Conservation (phyloP, 2,113 vertebrate species). For the Otis tarda region DNA sequence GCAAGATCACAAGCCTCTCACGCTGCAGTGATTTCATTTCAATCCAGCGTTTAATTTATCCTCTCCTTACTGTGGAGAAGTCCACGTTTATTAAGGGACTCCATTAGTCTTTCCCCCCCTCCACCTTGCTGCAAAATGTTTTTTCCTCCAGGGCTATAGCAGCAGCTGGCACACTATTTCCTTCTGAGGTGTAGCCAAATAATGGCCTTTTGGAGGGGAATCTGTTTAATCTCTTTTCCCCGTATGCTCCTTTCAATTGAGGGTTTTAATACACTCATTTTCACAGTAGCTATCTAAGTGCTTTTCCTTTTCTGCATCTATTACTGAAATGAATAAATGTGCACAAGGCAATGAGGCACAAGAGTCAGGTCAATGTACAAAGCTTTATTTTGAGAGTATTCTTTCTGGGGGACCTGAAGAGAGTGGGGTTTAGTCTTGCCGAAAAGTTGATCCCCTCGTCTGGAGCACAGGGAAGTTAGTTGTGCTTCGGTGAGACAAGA, state of each 20-base stretch:
- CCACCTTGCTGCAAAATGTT: not conserved
- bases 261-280: slow-evolving; percentile 36
- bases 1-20: not conserved
- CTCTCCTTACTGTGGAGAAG: not conserved
- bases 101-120: not conserved
- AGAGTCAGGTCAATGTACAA: not conserved
- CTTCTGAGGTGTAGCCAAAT: slow-evolving; percentile 56
- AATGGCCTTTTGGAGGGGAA: slow-evolving; percentile 32
- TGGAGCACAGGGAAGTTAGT: not conserved
- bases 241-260: slow-evolving; percentile 42
- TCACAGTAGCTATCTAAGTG: slow-evolving; percentile 38
- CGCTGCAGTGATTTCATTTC: not conserved
- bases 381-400: not conserved
- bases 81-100: slow-evolving; percentile 9
- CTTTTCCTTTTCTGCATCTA: not conserved
- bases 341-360: not conserved
- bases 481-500: not conserved
- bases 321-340: slow-evolving; percentile 32
- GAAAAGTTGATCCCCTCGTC: not conserved
- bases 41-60: not conserved
- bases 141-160: slow-evolving; percentile 11
- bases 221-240: slow-evolving; percentile 47
- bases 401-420: not conserved
- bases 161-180: slow-evolving; percentile 57
- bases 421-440: not conserved